These are phyloP conservation scores for Pelecanoides urinatrix DNA, from an alignment of 2,113 vertebrate species.

Conservation along the genomic window DNA sequence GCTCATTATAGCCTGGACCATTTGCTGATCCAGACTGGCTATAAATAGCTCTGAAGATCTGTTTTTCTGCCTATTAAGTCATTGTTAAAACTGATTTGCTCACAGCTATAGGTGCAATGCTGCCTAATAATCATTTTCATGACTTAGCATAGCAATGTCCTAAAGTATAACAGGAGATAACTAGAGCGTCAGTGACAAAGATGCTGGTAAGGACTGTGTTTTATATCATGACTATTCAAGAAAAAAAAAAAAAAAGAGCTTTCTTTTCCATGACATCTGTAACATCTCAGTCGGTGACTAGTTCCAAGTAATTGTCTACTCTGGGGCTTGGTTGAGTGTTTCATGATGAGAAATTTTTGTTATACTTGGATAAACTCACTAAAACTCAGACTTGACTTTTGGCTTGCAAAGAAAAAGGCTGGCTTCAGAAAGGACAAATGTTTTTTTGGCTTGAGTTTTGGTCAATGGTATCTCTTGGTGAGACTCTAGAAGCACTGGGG, in stretches of 20 bases:
- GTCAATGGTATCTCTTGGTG: constrained; percentile 1
- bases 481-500: not conserved
- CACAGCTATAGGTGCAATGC: not conserved
- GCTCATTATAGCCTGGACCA: not conserved
- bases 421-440: not conserved
- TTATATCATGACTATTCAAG: not conserved
- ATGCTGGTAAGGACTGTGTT: not conserved
- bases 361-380: constrained; percentile 37
- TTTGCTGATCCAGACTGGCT: not conserved
- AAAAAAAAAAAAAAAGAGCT: not conserved
- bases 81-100: not conserved
- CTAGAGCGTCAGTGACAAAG: not conserved
- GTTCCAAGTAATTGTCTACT: constrained; percentile 56
- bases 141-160: not conserved
- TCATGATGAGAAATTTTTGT: constrained; percentile 29
- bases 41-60: not conserved
- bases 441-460: not conserved
- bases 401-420: constrained; percentile 11
- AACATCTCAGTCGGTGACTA: constrained; percentile 28
- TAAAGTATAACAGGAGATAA: not conserved
- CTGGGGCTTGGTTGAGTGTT: constrained; percentile 38
- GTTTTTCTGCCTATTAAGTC: not conserved
- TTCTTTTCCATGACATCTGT: constrained; percentile 53
- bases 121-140: not conserved
- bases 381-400: constrained; percentile 17